A percentile compares a stretch with the other conserved stretches of the same genome.
Conservation (phyloP, 2,113 vertebrate species). For the Ameiurus melas region DNA sequence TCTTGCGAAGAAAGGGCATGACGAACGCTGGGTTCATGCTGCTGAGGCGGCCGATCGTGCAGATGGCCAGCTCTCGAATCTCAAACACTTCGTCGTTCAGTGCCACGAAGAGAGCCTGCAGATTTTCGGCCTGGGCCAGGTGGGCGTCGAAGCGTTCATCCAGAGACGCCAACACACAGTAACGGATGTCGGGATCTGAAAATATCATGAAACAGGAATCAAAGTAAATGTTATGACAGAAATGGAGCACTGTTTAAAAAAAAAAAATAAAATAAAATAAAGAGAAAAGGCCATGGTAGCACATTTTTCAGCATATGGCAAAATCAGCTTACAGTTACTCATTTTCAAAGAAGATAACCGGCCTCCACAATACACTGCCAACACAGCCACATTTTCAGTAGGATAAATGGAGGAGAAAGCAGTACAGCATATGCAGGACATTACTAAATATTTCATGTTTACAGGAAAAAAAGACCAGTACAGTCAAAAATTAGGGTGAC, state of each 20-base stretch:
- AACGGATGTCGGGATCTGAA: conserved; percentile 96
- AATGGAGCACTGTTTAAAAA: not conserved
- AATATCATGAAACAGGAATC: conserved; percentile 10
- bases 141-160: conserved; percentile 98
- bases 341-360: not conserved
- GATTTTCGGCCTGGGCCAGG: conserved; percentile 93
- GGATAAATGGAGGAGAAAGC: not conserved
- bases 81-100: conserved; percentile 98
- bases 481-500: no score
- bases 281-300: no score
- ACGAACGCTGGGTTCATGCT: conserved; percentile 99
- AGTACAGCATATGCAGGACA: not conserved
- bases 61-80: conserved; percentile 97
- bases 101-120: conserved; percentile 96
- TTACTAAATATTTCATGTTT: not conserved
- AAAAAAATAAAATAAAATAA: no score
- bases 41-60: conserved; percentile 94
- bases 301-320: not conserved
- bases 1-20: conserved; percentile 99
- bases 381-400: not conserved
- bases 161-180: conserved; percentile 93
- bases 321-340: not conserved
- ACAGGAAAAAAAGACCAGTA: no score
- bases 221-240: not conserved
- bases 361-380: not conserved